Evolutionary conservation across 2,888 invertebrate species (phyloP).

Genomic region (Lottia gigantea): DNA sequence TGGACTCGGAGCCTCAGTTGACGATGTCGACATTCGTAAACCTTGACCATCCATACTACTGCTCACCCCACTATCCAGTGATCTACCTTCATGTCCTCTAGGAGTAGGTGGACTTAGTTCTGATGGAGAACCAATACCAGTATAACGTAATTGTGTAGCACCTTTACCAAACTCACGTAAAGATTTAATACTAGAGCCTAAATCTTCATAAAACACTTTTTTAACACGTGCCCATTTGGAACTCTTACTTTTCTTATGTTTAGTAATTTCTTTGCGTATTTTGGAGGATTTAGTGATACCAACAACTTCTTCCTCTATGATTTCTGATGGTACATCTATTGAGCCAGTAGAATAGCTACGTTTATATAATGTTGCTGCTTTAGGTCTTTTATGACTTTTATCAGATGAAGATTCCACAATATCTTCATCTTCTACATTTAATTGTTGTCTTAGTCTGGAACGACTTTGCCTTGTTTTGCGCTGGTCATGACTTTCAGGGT

Average conservation of each 20-base stretch:
- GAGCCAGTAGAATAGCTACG: constrained; percentile 61
- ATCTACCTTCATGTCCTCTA: constrained; percentile 40
- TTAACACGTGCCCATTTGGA: constrained; percentile 92
- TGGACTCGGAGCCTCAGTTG: constrained; percentile 52
- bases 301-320: constrained; percentile 44
- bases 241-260: constrained; percentile 67
- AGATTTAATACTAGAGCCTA: constrained; percentile 49
- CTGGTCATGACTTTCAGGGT: neutral
- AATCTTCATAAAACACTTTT: constrained; percentile 73
- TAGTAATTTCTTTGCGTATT: constrained; percentile 25
- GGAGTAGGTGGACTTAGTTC: constrained; percentile 28
- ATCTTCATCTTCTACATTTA: constrained; percentile 47
- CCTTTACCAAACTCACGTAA: constrained; percentile 47
- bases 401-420: constrained; percentile 51
- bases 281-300: constrained; percentile 15
- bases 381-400: constrained; percentile 44
- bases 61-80: constrained; percentile 51
- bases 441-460: constrained; percentile 46
- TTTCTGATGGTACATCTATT: constrained; percentile 55
- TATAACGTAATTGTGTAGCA: constrained; percentile 29
- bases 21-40: constrained; percentile 45
- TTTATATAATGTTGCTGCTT: constrained; percentile 42
- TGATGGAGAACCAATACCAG: constrained; percentile 21
- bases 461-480: constrained; percentile 23
- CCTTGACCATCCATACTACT: constrained; percentile 47